These are phyloP conservation scores for Myocastor coypus DNA, from an alignment of 2,113 vertebrate genomes.

Conservation along the genomic window DNA sequence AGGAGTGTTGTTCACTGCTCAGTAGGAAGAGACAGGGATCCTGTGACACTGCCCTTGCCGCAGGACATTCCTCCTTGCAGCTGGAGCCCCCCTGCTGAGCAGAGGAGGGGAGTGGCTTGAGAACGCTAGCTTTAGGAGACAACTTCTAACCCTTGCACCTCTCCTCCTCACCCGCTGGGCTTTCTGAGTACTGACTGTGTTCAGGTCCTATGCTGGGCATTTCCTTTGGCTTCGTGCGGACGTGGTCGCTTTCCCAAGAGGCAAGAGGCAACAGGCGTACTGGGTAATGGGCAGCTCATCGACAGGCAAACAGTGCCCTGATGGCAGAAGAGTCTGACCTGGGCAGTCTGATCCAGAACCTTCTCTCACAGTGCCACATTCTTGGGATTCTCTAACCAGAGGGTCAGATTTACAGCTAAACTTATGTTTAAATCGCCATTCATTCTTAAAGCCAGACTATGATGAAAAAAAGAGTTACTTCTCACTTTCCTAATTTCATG, in stretches of 20 bases:
- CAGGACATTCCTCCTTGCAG: neutral
- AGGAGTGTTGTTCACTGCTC: neutral
- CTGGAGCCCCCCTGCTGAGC: neutral
- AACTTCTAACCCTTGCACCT: neutral
- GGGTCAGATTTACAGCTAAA: neutral
- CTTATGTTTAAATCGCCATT: neutral
- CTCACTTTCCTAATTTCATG: neutral
- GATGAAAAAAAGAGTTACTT: neutral
- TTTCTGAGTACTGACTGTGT: neutral
- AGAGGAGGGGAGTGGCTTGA: neutral
- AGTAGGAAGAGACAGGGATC: neutral
- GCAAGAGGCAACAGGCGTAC: accelerated
- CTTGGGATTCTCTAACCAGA: neutral
- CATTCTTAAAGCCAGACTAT: neutral
- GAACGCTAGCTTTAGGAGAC: neutral
- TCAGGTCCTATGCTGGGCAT: neutral
- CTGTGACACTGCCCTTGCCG: neutral
- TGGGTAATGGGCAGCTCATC: accelerated
- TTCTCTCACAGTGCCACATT: neutral
- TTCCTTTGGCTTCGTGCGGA: neutral
- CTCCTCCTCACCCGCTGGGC: neutral
- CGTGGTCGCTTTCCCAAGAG: neutral
- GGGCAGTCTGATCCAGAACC: neutral
- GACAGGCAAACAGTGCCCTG: accelerated
- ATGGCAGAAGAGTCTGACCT: neutral